Evolutionary conservation across 2,113 vertebrate species (phyloP).

Genomic region (Thunnus thynnus): DNA sequence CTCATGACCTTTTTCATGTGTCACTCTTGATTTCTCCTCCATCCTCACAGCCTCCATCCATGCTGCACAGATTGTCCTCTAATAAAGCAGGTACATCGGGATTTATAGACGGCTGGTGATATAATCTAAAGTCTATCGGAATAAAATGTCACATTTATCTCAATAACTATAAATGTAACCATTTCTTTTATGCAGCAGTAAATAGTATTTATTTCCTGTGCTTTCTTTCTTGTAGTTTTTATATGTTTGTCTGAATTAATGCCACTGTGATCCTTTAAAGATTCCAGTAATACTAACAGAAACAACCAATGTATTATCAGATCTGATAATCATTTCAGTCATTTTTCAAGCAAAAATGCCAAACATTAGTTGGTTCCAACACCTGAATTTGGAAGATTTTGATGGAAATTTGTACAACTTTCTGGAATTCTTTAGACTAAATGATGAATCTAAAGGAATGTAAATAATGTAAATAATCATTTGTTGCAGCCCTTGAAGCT

Average conservation of each 20-base stretch:
- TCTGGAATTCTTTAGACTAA: too few relatives aligned
- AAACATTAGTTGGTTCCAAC: background rate
- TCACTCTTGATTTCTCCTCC: slow-evolving; percentile 25
- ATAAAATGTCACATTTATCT: background rate
- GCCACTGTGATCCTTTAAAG: too few relatives aligned
- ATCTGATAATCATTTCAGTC: too few relatives aligned
- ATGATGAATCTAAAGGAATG: too few relatives aligned
- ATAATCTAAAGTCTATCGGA: background rate
- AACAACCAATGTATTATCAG: too few relatives aligned
- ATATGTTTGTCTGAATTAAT: too few relatives aligned
- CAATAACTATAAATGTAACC: background rate
- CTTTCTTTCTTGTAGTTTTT: background rate
- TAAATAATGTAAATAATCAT: too few relatives aligned
- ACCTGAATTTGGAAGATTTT: too few relatives aligned
- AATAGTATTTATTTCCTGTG: background rate
- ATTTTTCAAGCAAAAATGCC: background rate
- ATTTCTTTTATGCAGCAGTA: background rate
- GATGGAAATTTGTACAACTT: too few relatives aligned
- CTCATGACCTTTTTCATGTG: slow-evolving; percentile 49
- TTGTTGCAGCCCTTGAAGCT: too few relatives aligned
- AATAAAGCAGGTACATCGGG: background rate
- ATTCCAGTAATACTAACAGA: background rate
- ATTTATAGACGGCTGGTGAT: background rate
- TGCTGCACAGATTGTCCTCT: background rate
- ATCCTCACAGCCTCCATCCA: background rate